A percentile compares a stretch with the other conserved stretches of the same genome.
Evolutionary conservation across 1,140 invertebrate species (phyloP).

Genomic region (Papilio polytes): DNA sequence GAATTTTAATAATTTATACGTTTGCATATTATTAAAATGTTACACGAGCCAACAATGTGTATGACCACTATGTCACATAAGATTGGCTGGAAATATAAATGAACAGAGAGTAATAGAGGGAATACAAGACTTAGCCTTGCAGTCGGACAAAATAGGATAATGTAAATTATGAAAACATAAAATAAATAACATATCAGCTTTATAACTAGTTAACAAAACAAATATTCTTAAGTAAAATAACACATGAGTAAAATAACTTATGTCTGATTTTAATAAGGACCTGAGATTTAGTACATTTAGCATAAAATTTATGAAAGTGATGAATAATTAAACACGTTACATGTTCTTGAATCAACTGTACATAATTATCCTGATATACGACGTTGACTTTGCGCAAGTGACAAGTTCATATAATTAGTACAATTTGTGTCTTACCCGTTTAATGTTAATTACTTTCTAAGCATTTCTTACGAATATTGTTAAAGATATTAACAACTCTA

Average conservation of each 20-base stretch:
- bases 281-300: not conserved
- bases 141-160: too few species aligned
- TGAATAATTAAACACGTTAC: conserved; percentile 26
- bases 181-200: too few species aligned
- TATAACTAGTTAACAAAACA: not conserved
- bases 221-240: not conserved
- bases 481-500: not conserved
- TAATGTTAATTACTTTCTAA: conserved; percentile 5
- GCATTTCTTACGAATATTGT: not conserved
- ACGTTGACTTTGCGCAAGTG: not conserved
- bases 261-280: not conserved
- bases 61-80: not conserved
- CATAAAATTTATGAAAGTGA: not conserved
- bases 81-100: not conserved
- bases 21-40: conserved; percentile 39
- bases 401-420: not conserved
- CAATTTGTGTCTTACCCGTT: not conserved
- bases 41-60: not conserved
- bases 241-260: not conserved
- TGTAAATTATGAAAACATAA: too few species aligned
- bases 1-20: conserved; percentile 68
- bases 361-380: conserved; percentile 6
- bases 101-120: not conserved
- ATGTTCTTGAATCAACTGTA: conserved; percentile 1
- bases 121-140: too few species aligned